These are phyloP conservation scores for Camponotus fellah DNA, from an alignment of 2,888 invertebrate species.

Conservation along the genomic window DNA sequence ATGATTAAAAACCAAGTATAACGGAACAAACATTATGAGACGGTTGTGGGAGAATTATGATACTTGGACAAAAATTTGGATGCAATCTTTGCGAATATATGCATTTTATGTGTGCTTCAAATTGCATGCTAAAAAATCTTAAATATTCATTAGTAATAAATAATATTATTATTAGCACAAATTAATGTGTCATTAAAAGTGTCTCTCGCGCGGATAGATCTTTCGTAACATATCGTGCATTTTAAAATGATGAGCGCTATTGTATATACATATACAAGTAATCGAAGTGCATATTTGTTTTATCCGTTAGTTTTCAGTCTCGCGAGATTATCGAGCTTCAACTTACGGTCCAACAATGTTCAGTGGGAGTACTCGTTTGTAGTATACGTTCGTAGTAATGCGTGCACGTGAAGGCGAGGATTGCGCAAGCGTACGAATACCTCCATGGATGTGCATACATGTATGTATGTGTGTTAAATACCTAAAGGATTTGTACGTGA, in stretches of 20 bases:
- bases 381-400: constrained; percentile 73
- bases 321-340: constrained; percentile 64
- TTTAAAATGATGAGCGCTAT: neutral
- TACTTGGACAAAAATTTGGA: neutral
- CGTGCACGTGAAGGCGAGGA: constrained; percentile 64
- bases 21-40: neutral
- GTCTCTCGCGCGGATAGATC: neutral
- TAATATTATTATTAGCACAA: neutral
- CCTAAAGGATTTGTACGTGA: neutral
- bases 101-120: neutral
- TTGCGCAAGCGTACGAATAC: constrained; percentile 61
- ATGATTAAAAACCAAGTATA: neutral
- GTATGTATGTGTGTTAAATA: neutral
- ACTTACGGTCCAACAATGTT: constrained; percentile 65
- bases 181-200: constrained; percentile 11
- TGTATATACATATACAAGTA: neutral
- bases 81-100: neutral
- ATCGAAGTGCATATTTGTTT: constrained; percentile 22
- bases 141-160: neutral
- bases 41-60: neutral
- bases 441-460: neutral
- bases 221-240: neutral
- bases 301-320: constrained; percentile 49
- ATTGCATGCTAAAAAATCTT: neutral
- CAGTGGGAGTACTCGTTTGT: constrained; percentile 70